Percentiles rank a stretch among this genome's conserved stretches.
Conservation (phyloP, 92 coral and sea anemone species). For the Phenganax marumi region DNA sequence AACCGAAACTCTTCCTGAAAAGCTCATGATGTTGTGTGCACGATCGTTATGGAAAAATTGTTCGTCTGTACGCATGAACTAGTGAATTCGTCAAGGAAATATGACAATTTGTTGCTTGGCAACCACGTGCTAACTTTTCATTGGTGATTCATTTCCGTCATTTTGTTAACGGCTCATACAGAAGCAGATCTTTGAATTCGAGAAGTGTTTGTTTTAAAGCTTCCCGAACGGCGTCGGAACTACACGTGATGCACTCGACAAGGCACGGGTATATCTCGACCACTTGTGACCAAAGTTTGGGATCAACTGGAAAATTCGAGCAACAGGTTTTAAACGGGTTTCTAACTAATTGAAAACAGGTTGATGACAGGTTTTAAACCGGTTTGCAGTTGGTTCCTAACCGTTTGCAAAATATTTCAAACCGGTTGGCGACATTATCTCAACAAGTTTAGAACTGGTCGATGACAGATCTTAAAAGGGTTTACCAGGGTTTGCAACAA, state of each 20-base stretch:
- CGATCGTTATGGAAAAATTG: too few species aligned
- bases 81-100: neutral
- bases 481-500: too few species aligned
- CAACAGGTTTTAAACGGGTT: neutral
- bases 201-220: constrained; percentile 86
- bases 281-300: constrained; percentile 88
- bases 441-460: too few species aligned
- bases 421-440: too few species aligned
- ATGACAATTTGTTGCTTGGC: neutral
- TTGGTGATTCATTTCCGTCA: neutral
- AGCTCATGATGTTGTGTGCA: too few species aligned
- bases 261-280: constrained; percentile 88
- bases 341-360: neutral
- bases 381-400: neutral
- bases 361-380: neutral
- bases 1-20: too few species aligned
- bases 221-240: constrained; percentile 90
- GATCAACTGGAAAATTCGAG: constrained; percentile 67
- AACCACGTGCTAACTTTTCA: neutral
- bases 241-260: constrained; percentile 89
- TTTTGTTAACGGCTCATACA: constrained; percentile 13
- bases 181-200: constrained; percentile 82
- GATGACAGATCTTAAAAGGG: too few species aligned
- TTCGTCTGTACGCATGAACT: neutral
- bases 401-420: neutral